Evolutionary conservation across 2,797 vertebrate genomes (phyloP), one percentile per base, ranked within the genome.

Genomic region (Mormyrus proboscirostris): DNA sequence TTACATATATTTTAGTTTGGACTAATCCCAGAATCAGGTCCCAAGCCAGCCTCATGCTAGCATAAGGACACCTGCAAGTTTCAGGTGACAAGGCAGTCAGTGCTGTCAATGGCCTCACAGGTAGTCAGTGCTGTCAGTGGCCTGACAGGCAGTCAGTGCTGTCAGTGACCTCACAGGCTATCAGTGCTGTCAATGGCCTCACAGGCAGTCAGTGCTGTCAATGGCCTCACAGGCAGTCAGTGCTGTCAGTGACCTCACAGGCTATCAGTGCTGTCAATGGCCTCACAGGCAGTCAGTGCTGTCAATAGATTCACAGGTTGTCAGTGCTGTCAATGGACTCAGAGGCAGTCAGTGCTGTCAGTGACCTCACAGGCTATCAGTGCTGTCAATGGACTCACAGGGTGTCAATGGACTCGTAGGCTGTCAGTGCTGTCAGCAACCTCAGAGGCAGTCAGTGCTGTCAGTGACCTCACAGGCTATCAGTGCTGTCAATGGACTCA

Each of bases 31-130:
- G 97, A 53, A 96, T 97, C 1, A 93, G 91, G 83, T 85, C 91
- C 97, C 97, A 97, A 38, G 95, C 95, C 87, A 97, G 90, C 90
- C 93, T 96, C 95, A 97, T 94, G 65, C 95, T 95, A 53, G 96
- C 96, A 8, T 92, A 94, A 94, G 82, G 92, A 97, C 90, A 97
- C 95, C 93, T 90, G 95, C 92, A 97, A 90, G 90, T 96, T 92
- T 86, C 95, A 89, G 92, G 44, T 51, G 90, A 47, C 29, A 83
- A n/a, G 38, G 69, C 7, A 53, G 22, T 50, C 44, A 29, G 19
- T 51, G 85, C 62, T 1, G 22, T 16, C 10, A 2, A 14, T 0
- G 51, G 73, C 16, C 4, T 50, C 84, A 5, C 6, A n/a, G 51
- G 51, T 14, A 53, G 51, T 53, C 51, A 53, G 51, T 53, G 51